These are phyloP conservation scores for Hippolais icterina DNA, from an alignment of 2,113 vertebrate genomes.

Conservation along the genomic window DNA sequence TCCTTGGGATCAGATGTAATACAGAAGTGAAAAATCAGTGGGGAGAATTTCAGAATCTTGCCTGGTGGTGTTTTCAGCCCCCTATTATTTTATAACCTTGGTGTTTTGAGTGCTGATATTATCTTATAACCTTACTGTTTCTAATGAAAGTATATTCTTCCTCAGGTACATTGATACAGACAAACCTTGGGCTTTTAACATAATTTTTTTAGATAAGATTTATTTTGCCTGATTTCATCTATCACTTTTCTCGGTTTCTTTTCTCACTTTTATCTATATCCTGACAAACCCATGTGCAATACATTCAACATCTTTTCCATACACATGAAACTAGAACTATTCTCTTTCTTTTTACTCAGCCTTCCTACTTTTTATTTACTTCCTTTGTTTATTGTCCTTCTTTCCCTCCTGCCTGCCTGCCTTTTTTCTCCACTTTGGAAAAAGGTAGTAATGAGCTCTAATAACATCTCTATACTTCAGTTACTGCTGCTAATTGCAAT, in stretches of 20 bases:
- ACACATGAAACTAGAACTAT: background rate
- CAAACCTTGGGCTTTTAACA: background rate
- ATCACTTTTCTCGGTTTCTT: background rate
- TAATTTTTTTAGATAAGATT: background rate
- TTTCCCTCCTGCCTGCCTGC: background rate
- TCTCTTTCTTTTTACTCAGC: background rate
- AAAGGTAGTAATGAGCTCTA: background rate
- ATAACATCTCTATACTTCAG: background rate
- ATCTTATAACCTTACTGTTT: background rate
- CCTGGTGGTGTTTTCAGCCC: background rate
- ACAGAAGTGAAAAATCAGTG: background rate
- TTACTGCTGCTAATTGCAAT: background rate
- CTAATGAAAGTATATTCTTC: background rate
- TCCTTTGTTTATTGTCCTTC: background rate
- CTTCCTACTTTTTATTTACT: background rate
- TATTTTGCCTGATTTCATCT: background rate
- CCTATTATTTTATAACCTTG: background rate
- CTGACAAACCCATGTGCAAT: background rate
- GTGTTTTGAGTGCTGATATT: background rate
- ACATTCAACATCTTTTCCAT: background rate
- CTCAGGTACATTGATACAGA: background rate
- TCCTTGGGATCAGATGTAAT: background rate
- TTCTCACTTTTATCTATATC: background rate
- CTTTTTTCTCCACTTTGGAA: background rate
- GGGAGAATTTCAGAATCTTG: background rate